Conservation (phyloP, 2,797 vertebrate species). For the Cryptoblepharus egeriae region DNA sequence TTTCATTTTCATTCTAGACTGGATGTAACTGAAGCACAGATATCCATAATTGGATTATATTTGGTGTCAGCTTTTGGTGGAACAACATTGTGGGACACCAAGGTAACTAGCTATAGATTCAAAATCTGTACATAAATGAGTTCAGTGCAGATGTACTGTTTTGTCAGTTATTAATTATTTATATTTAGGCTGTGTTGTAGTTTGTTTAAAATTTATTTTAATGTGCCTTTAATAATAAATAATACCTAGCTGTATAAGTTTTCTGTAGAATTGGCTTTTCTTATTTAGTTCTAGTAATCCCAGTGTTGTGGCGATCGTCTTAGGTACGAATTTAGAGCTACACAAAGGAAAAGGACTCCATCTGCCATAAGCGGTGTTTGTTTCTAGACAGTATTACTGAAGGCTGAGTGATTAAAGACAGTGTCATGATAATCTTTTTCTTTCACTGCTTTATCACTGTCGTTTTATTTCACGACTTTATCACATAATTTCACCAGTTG, state of each 20-base stretch:
- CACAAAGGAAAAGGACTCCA: conserved; percentile 56
- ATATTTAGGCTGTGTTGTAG: conserved; percentile 2
- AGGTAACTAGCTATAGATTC: conserved; percentile 75
- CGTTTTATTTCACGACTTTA: background rate
- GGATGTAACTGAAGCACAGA: conserved; percentile 96
- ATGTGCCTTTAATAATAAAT: background rate
- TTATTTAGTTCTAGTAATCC: conserved; percentile 24
- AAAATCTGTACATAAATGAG: conserved; percentile 11
- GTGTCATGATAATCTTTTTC: conserved; percentile 3
- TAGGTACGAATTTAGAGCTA: conserved; percentile 33
- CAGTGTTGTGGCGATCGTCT: conserved; percentile 3
- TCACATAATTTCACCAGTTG: background rate
- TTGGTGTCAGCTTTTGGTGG: conserved; percentile 89
- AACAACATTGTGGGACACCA: conserved; percentile 86
- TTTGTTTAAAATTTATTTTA: conserved; percentile 26
- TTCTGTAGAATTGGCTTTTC: conserved; percentile 21
- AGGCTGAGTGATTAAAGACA: too few species aligned
- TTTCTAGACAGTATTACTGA: too few species aligned
- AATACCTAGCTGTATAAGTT: background rate
- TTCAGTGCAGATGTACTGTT: conserved; percentile 3
- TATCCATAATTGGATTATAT: conserved; percentile 88
- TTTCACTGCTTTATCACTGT: conserved; percentile 9
- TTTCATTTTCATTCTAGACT: conserved; percentile 77
- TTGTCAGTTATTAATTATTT: conserved; percentile 20
- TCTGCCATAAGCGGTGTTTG: conserved; percentile 46